Evolutionary conservation across 2,113 vertebrate genomes (phyloP), one percentile per base, ranked within the genome.

Genomic region (Xiphophorus hellerii): DNA sequence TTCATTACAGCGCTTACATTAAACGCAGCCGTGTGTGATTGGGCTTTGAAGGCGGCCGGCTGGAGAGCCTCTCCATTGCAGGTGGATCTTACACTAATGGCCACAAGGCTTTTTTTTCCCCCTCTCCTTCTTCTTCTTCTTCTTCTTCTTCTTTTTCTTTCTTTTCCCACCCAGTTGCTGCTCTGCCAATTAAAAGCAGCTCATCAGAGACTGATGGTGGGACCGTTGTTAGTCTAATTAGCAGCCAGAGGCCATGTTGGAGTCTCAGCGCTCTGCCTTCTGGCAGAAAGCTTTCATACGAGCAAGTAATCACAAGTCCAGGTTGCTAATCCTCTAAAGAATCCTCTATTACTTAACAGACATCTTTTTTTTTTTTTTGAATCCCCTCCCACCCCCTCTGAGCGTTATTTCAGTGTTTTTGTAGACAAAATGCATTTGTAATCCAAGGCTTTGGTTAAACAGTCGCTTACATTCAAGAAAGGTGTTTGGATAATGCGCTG

Each of bases 251-350:
- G 92, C 82, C 61, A 74, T 39, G 58, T 71, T 74, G 73, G 65
- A 78, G 83, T 77, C 70, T 82, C 75, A 42, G 73, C 44, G 30
- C 69, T 76, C 60, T 62, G 64, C 72, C 79, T 37, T 42, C 73
- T 70, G 39, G 80, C 77, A 61, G 28, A 37, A 65, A 75, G 76
- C 74, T 72, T 74, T 83, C 83, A 78, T 74, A 77, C 17, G 78
- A 88, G 73, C 89, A 85, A 83, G 89, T 89, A 78, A 88, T 87
- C 78, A 87, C 90, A 85, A 71, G 87, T 88, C 86, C 85, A 68
- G 79, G 66, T 44, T 39, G 8, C 2, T 82, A 77, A 86, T 84
- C 84, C 62, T 76, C 75, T 63, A 20, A 80, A 79, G 78, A 84
- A 84, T 86, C 72, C 72, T 66, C 68, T 68, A 63, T 84, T 80